A percentile compares a stretch with the other conserved stretches of the same genome.
Evolutionary conservation across 2,888 invertebrate genomes (phyloP).

Genomic region (Gymnocheta viridis): DNA sequence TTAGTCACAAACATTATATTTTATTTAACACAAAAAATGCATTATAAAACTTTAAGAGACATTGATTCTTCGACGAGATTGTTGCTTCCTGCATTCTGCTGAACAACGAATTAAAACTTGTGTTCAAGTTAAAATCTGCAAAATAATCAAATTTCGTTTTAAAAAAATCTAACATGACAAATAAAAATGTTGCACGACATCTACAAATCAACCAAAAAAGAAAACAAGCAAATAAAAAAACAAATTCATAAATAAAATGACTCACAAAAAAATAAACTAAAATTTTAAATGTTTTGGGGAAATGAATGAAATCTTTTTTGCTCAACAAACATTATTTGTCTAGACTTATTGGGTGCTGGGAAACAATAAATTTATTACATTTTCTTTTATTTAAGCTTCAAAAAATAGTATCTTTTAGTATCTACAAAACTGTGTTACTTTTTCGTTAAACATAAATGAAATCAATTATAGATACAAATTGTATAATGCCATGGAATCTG

Average conservation of each 20-base stretch:
- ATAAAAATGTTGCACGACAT: conserved; percentile 6
- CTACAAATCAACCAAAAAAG: neutral
- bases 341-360: conserved; percentile 9
- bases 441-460: neutral
- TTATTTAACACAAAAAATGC: no score
- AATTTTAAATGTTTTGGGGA: neutral
- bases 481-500: no score
- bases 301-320: conserved; percentile 24
- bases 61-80: neutral
- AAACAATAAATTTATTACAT: conserved; percentile 12
- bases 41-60: neutral
- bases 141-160: conserved; percentile 14
- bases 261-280: conserved; percentile 8
- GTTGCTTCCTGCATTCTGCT: neutral
- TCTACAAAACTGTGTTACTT: neutral
- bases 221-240: neutral
- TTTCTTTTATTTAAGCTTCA: neutral
- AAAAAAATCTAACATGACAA: no score
- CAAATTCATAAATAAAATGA: conserved; percentile 33
- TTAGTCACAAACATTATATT: no score
- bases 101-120: neutral
- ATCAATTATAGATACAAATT: neutral
- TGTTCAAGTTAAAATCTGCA: neutral
- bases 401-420: neutral
- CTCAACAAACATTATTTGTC: conserved; percentile 19